A percentile compares a stretch with the other conserved stretches of the same genome.
Conservation (phyloP, 2,888 invertebrate species). For the Drosophila macrospina region DNA sequence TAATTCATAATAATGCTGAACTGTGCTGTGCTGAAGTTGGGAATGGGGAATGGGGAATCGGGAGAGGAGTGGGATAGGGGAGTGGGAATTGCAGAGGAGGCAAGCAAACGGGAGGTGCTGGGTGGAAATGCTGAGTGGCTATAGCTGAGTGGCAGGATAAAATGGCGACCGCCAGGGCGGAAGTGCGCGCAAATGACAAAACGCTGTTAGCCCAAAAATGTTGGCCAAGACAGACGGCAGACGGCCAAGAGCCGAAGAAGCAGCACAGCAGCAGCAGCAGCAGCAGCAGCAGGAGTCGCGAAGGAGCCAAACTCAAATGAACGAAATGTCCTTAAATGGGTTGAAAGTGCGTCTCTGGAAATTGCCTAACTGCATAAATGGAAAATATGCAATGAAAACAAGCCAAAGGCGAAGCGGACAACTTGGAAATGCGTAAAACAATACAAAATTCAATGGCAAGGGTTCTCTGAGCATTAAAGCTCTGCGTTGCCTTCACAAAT, state of each 20-base stretch:
- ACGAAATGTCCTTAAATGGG: constrained; percentile 30
- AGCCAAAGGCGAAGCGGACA: not conserved
- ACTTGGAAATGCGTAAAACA: constrained; percentile 1
- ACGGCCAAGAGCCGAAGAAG: constrained; percentile 8
- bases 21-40: constrained; percentile 20
- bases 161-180: constrained; percentile 53
- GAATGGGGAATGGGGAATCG: constrained; percentile 2
- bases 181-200: constrained; percentile 67
- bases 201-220: constrained; percentile 43
- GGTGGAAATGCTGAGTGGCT: constrained; percentile 43
- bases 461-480: not conserved
- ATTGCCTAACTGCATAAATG: constrained; percentile 45
- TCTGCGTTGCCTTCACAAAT: too few species aligned
- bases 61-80: not conserved
- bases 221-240: constrained; percentile 15
- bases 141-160: constrained; percentile 54
- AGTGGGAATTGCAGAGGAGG: not conserved
- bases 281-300: not conserved
- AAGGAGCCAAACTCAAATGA: constrained; percentile 15
- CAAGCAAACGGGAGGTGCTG: not conserved
- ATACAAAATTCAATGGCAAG: constrained; percentile 7
- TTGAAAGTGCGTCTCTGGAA: constrained; percentile 30
- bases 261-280: not conserved
- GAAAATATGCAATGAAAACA: constrained; percentile 31
- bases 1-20: constrained; percentile 70